Evolutionary conservation across 92 coral and sea anemone species (phyloP).

Genomic region (Palythoa heliodiscus): DNA sequence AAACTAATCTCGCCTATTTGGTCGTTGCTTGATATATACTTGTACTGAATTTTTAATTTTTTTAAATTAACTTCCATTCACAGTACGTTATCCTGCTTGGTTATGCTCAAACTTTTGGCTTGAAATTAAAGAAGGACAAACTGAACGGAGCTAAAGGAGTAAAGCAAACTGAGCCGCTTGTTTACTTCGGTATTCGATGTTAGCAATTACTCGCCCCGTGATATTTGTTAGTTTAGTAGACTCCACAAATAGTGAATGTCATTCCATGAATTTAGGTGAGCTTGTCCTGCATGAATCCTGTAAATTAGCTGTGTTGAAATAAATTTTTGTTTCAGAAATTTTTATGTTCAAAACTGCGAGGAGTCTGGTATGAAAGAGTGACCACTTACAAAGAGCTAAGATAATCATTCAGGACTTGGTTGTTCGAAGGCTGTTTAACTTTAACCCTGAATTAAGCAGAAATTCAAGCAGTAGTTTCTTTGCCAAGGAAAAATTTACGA

Average conservation of each 20-base stretch:
- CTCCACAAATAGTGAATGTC: slow-evolving; percentile 25
- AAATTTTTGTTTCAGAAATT: background rate
- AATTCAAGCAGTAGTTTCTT: no score
- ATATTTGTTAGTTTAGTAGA: slow-evolving; percentile 24
- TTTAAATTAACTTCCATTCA: background rate
- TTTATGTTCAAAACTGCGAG: background rate
- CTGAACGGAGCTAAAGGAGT: slow-evolving; percentile 9
- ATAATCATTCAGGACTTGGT: no score
- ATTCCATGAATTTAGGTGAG: slow-evolving; percentile 26
- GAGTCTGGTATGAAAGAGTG: slow-evolving; percentile 10
- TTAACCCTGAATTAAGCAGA: no score
- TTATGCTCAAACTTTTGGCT: slow-evolving; percentile 1
- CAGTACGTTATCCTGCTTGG: slow-evolving; percentile 5
- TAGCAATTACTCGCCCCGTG: slow-evolving; percentile 22
- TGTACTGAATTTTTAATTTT: background rate
- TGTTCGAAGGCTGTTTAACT: no score
- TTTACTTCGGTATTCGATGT: slow-evolving; percentile 14
- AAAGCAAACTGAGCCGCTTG: slow-evolving; percentile 19
- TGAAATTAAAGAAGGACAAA: slow-evolving; percentile 16
- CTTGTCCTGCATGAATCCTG: slow-evolving; percentile 6
- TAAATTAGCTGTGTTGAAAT: slow-evolving; percentile 1
- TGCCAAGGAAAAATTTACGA: no score
- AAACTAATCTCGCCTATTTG: background rate
- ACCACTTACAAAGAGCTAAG: slow-evolving; percentile 20
- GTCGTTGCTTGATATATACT: slow-evolving; percentile 2